These are phyloP conservation scores for Archips xylosteana DNA, from an alignment of 2,888 invertebrate genomes.

Conservation along the genomic window DNA sequence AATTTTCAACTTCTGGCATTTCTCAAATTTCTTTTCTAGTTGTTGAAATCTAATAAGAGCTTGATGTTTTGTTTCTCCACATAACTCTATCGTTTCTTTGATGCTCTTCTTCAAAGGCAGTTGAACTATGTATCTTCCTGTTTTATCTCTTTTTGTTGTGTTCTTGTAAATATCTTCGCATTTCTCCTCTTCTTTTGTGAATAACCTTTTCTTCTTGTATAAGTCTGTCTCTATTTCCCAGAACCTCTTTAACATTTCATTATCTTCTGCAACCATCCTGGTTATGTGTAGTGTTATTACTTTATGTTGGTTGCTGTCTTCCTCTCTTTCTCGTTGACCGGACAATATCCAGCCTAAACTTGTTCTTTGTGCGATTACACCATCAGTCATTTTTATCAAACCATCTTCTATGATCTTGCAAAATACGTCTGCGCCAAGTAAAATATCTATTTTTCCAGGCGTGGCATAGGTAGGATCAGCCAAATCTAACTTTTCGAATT, in stretches of 20 bases:
- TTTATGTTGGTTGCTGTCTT: no score
- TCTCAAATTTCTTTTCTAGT: constrained; percentile 27
- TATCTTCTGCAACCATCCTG: constrained; percentile 41
- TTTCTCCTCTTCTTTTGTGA: constrained; percentile 10
- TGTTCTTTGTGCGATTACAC: no score
- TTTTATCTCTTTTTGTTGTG: not conserved
- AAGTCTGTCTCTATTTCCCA: constrained; percentile 47
- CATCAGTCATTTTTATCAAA: no score
- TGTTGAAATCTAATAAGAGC: constrained; percentile 23
- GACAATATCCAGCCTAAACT: no score
- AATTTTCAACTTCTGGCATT: constrained; percentile 10
- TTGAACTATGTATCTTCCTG: constrained; percentile 5
- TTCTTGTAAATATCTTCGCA: constrained; percentile 8
- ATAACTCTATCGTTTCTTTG: not conserved
- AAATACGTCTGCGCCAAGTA: no score
- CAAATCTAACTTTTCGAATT: no score
- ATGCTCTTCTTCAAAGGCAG: constrained; percentile 3
- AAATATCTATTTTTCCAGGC: no score
- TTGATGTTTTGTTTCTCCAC: not conserved
- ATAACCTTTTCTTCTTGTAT: constrained; percentile 25
- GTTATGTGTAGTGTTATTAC: constrained; percentile 32
- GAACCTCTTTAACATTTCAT: constrained; percentile 44
- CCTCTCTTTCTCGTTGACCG: no score
- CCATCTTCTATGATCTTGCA: no score
- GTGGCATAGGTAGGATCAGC: no score